These are phyloP conservation scores for Calliscelio sp. DNA, from an alignment of 2,888 invertebrate species.

Conservation along the genomic window DNA sequence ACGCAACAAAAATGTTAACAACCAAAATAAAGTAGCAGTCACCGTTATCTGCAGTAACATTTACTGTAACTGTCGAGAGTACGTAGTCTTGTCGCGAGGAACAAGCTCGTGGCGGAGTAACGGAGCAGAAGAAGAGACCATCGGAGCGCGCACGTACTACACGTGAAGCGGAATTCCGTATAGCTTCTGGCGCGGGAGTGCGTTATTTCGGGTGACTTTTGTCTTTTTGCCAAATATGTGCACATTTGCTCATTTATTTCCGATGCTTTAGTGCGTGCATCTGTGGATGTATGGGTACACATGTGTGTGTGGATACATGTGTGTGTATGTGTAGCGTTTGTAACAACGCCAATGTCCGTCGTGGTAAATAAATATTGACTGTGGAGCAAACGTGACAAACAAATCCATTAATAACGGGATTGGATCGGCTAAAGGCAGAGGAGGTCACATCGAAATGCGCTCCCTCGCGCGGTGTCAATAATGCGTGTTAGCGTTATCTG, in stretches of 20 bases:
- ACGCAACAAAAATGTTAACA: slow-evolving; percentile 68
- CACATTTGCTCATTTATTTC: slow-evolving; percentile 80
- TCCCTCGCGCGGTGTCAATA: slow-evolving; percentile 61
- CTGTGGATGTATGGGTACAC: too few relatives aligned
- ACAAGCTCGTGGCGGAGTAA: slow-evolving; percentile 69
- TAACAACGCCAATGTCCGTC: slow-evolving; percentile 77
- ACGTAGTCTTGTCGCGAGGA: slow-evolving; percentile 60
- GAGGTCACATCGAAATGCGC: slow-evolving; percentile 53
- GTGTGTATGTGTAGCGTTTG: slow-evolving; percentile 70
- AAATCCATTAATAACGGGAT: slow-evolving; percentile 84
- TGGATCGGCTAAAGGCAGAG: slow-evolving; percentile 77
- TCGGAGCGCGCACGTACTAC: slow-evolving; percentile 59
- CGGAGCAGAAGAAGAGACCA: slow-evolving; percentile 64
- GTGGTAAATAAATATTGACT: slow-evolving; percentile 84
- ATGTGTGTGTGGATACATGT: slow-evolving; percentile 8
- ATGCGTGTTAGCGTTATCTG: slow-evolving; percentile 61
- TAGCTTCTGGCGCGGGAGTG: slow-evolving; percentile 61
- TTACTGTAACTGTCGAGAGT: slow-evolving; percentile 58
- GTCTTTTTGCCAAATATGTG: slow-evolving; percentile 81
- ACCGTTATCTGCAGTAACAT: slow-evolving; percentile 67
- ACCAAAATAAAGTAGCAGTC: slow-evolving; percentile 68
- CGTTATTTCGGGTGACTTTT: slow-evolving; percentile 77
- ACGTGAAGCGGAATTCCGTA: slow-evolving; percentile 71
- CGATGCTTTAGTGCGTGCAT: slow-evolving; percentile 63
- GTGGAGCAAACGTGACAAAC: slow-evolving; percentile 82